These are phyloP conservation scores for Drosophila sp. DNA, from an alignment of 1,140 invertebrate genomes.

Conservation along the genomic window DNA sequence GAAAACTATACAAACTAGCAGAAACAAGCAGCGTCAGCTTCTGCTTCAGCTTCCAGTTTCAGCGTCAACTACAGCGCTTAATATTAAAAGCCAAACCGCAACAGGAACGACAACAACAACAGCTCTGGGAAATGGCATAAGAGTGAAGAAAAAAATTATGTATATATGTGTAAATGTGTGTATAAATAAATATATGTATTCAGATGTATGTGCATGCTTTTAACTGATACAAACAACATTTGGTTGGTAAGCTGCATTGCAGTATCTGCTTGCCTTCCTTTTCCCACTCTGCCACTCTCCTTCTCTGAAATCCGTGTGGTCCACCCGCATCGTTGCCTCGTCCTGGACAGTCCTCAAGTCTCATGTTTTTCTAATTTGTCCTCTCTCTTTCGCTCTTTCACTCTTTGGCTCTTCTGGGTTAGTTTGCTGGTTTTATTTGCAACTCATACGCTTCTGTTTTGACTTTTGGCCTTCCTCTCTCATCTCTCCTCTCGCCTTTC, in stretches of 20 bases:
- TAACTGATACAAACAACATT: constrained; percentile 51
- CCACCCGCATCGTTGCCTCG: constrained; percentile 1
- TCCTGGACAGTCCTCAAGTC: constrained; percentile 3
- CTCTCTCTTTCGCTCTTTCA: constrained; percentile 10
- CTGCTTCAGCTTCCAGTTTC: constrained; percentile 3
- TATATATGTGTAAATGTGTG: constrained; percentile 50
- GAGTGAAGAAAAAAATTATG: constrained; percentile 59
- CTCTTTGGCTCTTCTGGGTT: constrained; percentile 20
- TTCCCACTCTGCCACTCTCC: neutral
- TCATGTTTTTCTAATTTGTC: constrained; percentile 50
- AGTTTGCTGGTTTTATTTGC: constrained; percentile 64
- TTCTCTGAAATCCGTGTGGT: neutral
- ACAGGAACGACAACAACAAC: constrained; percentile 44
- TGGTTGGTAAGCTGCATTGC: constrained; percentile 52
- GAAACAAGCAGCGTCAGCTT: constrained; percentile 76
- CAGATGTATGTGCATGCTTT: constrained; percentile 36
- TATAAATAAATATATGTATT: constrained; percentile 41
- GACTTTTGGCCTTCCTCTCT: constrained; percentile 67
- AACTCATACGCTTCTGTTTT: constrained; percentile 71
- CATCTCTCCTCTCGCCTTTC: too few relatives aligned
- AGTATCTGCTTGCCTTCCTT: constrained; percentile 16
- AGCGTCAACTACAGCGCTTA: constrained; percentile 66
- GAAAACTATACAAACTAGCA: constrained; percentile 66
- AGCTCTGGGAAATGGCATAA: constrained; percentile 26
- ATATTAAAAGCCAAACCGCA: constrained; percentile 77